phyloP scores from a whole-genome alignment of 1,140 invertebrate genomes.

The Drosophila triauraria region DNA sequence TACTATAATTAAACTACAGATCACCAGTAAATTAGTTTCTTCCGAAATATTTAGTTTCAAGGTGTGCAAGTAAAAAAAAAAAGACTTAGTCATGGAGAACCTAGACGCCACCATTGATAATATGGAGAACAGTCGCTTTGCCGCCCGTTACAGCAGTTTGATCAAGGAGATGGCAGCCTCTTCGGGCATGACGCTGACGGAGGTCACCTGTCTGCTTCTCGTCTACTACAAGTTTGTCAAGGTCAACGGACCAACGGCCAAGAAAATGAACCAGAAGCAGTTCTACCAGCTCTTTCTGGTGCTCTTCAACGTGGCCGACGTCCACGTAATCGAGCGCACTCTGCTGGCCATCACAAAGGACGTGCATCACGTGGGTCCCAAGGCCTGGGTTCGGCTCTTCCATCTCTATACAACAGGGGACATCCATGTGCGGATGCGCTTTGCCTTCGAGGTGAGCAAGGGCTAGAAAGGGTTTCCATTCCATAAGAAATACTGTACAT shows the following conservation, averaged over 20 bases:
- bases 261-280: conserved; percentile 40
- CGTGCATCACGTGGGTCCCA: conserved; percentile 26
- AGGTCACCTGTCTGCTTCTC: conserved; percentile 39
- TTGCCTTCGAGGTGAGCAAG: conserved; percentile 38
- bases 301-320: conserved; percentile 38
- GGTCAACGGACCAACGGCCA: conserved; percentile 25
- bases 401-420: conserved; percentile 37
- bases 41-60: no score
- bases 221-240: conserved; percentile 56
- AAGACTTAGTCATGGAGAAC: conserved; percentile 22
- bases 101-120: conserved; percentile 33
- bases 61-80: no score
- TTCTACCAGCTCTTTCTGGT: conserved; percentile 43
- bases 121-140: conserved; percentile 45
- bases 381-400: conserved; percentile 39
- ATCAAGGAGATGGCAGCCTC: conserved; percentile 12
- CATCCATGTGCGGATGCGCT: conserved; percentile 37
- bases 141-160: conserved; percentile 18
- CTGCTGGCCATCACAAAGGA: conserved; percentile 35
- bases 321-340: conserved; percentile 38
- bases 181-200: conserved; percentile 22
- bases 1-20: no score
- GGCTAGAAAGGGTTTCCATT: no score
- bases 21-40: no score
- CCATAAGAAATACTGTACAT: neutral